Evolutionary conservation across 2,113 vertebrate species (phyloP).

Genomic region (Poicephalus gulielmi): DNA sequence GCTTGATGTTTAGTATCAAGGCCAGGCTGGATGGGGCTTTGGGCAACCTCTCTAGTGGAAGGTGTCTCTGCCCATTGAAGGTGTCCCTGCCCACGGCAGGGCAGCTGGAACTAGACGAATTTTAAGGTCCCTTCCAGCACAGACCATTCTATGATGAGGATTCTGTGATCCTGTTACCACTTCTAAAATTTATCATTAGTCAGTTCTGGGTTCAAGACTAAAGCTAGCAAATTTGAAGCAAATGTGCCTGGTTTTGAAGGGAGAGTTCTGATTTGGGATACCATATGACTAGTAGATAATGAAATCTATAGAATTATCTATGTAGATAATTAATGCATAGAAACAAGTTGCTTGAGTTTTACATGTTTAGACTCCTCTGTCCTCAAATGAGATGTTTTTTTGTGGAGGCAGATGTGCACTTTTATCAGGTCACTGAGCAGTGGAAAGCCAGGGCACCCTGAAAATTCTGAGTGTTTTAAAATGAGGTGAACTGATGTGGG

Average conservation of each 20-base stretch:
- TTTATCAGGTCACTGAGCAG: neutral
- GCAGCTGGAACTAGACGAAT: neutral
- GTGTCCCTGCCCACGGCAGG: neutral
- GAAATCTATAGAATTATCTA: neutral
- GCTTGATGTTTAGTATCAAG: neutral
- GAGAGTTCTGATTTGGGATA: neutral
- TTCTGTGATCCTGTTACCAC: neutral
- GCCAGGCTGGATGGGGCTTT: neutral
- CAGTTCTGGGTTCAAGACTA: neutral
- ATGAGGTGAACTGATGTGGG: neutral
- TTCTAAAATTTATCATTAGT: neutral
- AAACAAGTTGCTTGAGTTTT: neutral
- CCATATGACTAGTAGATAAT: neutral
- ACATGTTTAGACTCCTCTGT: neutral
- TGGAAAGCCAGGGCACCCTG: neutral
- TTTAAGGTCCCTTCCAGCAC: neutral
- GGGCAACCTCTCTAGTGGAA: neutral
- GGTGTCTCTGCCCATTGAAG: neutral
- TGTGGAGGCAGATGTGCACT: neutral
- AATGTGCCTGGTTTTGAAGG: neutral
- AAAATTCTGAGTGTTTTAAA: neutral
- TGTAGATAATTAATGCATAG: neutral
- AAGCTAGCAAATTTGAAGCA: neutral
- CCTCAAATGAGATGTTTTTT: neutral
- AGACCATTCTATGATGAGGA: neutral